phyloP scores from a whole-genome alignment of 2,113 vertebrate genomes.

The Syngnathus typhle region DNA sequence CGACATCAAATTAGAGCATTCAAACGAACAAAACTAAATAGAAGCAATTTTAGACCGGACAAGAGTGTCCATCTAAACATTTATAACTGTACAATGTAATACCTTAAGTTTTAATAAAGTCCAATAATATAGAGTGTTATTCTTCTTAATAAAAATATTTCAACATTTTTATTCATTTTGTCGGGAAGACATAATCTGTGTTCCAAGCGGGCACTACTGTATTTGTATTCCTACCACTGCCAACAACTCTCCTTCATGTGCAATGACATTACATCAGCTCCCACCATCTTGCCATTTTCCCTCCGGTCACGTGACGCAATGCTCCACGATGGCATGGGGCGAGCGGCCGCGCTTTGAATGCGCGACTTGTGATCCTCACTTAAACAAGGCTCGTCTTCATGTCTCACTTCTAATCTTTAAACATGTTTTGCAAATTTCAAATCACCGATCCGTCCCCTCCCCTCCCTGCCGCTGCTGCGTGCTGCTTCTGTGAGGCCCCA shows the following conservation, averaged over 20 bases:
- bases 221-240: not conserved
- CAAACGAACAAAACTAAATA: conserved; percentile 24
- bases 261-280: not conserved
- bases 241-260: not conserved
- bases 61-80: not conserved
- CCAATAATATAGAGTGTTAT: too few species aligned
- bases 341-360: too few species aligned
- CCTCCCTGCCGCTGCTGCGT: conserved; percentile 19
- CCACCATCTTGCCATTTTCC: not conserved
- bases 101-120: too few species aligned
- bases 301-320: not conserved
- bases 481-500: conserved; percentile 10
- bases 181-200: too few species aligned
- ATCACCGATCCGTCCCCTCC: conserved; percentile 15
- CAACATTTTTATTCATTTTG: too few species aligned
- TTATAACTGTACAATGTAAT: not conserved
- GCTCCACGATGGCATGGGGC: too few species aligned
- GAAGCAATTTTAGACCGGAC: not conserved
- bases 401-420: conserved; percentile 33
- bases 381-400: not conserved
- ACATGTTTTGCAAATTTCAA: conserved; percentile 13
- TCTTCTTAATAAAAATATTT: too few species aligned
- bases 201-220: not conserved
- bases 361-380: not conserved
- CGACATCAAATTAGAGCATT: conserved; percentile 47